These are phyloP conservation scores for Noctilio leporinus DNA, from an alignment of 2,113 vertebrate genomes.

Conservation along the genomic window DNA sequence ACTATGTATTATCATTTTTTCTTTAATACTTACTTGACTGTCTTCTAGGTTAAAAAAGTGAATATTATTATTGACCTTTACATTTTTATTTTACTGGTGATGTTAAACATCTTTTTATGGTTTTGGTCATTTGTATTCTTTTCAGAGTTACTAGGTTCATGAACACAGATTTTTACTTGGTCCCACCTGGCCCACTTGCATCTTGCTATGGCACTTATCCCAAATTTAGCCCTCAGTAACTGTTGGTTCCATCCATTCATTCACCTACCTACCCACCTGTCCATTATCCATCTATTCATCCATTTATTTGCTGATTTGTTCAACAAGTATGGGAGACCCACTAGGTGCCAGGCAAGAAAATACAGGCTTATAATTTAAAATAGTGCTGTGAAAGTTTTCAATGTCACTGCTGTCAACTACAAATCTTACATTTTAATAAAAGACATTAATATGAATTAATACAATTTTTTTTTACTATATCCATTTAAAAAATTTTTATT, in stretches of 20 bases:
- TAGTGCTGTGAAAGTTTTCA: background rate
- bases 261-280: background rate
- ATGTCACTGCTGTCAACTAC: background rate
- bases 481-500: too few relatives aligned
- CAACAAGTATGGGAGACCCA: background rate
- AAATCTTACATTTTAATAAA: background rate
- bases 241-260: background rate
- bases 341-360: background rate
- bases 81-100: background rate
- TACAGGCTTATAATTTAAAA: background rate
- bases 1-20: background rate
- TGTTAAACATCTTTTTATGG: background rate
- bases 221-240: background rate
- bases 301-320: background rate
- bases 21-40: background rate
- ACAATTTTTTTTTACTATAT: background rate
- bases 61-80: background rate
- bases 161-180: background rate
- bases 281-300: background rate
- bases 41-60: background rate
- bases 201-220: background rate
- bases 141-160: background rate
- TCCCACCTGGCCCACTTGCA: background rate
- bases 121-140: constrained; percentile 6
- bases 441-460: background rate